Base-by-base conservation (phyloP, 1,140 invertebrate genomes). In the Schlechtendalia chinensis region DNA sequence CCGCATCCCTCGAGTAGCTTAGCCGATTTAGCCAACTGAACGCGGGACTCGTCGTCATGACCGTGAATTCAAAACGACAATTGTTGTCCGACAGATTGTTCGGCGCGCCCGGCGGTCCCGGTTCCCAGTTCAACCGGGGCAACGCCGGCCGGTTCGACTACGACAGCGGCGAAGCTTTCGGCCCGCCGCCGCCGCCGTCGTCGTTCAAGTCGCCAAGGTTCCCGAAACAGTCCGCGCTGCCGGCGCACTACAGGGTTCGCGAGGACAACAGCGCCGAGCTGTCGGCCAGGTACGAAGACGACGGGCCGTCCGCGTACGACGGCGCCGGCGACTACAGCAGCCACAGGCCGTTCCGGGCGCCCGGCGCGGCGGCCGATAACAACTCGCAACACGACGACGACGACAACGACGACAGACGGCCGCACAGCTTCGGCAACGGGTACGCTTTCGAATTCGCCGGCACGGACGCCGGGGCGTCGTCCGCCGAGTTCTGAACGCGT, bases 371-470 rank as follows among this genome's bases (percentile, higher is more conserved):
- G 2, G 32, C 32, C n/a, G 61, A 80, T 11, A 81, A n/a, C 17
- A 80, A 69, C 54, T 65, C 24, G 3, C 71, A 72, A 8, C 59
- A 82, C 12, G 69, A 83, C 22, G 75, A 80, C 11, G 65, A 82
- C 11, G 19, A 50, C 14, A 63, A 29, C 54, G 59, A 61, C 11
- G 54, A 47, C 10, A 58, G 29, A n/a, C 58, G 47, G 47, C 56
- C 56, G 82, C 87, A 89, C 0, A 88, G 84, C 59, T 90, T 89
- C 83, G 89, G 89, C 8, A 85, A 84, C n/a, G 89, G 89, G 58
- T 90, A 89, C 82, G 85, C 88, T 0, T 90, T 90, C 83, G 87
- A 89, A 74, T 89, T 90, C 59, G 82, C 69, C 27, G 50, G 32
- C n/a, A 6, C 1, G 8, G 39, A 69, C 16, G 32, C 17, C 11